Conservation (phyloP, 2,113 vertebrate genomes). For the Mobula birostris region DNA sequence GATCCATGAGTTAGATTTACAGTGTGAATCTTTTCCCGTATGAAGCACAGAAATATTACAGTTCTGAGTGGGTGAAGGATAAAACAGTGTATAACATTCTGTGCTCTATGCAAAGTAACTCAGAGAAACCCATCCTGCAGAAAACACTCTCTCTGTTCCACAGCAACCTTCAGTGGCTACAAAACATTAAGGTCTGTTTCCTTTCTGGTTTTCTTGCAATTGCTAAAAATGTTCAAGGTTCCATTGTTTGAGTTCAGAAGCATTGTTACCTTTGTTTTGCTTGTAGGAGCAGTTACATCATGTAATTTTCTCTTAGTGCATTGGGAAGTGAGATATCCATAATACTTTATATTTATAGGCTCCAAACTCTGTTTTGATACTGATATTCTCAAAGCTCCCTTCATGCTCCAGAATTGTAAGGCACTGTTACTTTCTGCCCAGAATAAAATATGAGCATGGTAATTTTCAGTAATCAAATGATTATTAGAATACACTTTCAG, state of each 20-base stretch:
- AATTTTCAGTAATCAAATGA: neutral
- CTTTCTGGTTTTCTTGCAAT: constrained; percentile 16
- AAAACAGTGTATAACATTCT: neutral
- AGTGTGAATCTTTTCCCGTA: neutral
- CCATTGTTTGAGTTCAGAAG: constrained; percentile 12
- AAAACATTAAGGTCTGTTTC: constrained; percentile 28
- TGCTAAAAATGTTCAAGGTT: constrained; percentile 27
- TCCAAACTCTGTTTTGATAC: constrained; percentile 27
- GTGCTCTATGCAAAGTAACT: neutral
- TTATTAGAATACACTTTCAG: neutral
- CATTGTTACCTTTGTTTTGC: constrained; percentile 28
- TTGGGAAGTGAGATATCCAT: constrained; percentile 9
- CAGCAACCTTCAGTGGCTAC: neutral
- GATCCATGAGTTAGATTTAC: neutral
- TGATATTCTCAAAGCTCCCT: constrained; percentile 23
- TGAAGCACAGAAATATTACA: neutral
- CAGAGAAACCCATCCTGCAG: neutral
- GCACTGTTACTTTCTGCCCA: constrained; percentile 23
- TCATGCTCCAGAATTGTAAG: constrained; percentile 17
- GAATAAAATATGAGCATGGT: constrained; percentile 27
- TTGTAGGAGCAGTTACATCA: constrained; percentile 17
- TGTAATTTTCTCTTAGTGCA: constrained; percentile 19
- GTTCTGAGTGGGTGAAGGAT: neutral
- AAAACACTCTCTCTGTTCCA: constrained; percentile 20
- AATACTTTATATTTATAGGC: constrained; percentile 30